Percentiles rank a stretch among this genome's conserved stretches.
phyloP scores from a whole-genome alignment of 1,140 invertebrate genomes.

The Hylaeus volcanicus region DNA sequence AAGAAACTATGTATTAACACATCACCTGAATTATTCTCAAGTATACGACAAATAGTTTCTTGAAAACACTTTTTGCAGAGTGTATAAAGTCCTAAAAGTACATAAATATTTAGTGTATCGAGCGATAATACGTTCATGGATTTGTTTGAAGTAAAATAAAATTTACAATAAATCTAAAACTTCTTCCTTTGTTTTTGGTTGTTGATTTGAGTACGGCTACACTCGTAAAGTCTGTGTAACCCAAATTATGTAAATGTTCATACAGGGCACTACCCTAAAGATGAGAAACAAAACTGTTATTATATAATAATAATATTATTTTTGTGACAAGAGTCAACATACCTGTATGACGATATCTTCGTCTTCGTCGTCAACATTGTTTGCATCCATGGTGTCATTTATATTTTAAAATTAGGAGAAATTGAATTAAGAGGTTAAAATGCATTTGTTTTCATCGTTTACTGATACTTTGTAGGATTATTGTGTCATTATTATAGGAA shows the following conservation, averaged over 20 bases:
- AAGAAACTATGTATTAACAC: constrained; percentile 1
- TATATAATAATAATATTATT: not conserved
- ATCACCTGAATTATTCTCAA: constrained; percentile 55
- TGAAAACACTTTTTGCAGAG: constrained; percentile 41
- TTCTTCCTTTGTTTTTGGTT: not conserved
- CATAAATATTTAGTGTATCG: constrained; percentile 24
- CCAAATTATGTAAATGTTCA: constrained; percentile 67
- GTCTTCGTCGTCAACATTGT: constrained; percentile 53
- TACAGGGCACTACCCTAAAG: constrained; percentile 73
- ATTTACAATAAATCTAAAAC: constrained; percentile 35
- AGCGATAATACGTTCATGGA: not conserved
- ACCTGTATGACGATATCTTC: constrained; percentile 71
- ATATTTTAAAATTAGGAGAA: constrained; percentile 5
- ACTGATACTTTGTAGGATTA: not conserved
- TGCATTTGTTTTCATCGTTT: not conserved
- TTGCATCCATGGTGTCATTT: constrained; percentile 5
- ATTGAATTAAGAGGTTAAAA: not conserved
- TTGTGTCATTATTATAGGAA: too few species aligned
- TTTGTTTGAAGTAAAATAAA: not conserved
- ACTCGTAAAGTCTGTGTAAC: constrained; percentile 74
- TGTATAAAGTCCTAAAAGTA: constrained; percentile 51
- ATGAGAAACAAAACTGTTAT: not conserved
- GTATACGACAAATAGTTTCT: constrained; percentile 41
- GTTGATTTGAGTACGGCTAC: constrained; percentile 46
- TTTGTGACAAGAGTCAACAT: constrained; percentile 5